Percentiles rank a stretch among this genome's conserved stretches.
Conservation (phyloP, 1,140 invertebrate genomes). For the Caenorhabditis latens region DNA sequence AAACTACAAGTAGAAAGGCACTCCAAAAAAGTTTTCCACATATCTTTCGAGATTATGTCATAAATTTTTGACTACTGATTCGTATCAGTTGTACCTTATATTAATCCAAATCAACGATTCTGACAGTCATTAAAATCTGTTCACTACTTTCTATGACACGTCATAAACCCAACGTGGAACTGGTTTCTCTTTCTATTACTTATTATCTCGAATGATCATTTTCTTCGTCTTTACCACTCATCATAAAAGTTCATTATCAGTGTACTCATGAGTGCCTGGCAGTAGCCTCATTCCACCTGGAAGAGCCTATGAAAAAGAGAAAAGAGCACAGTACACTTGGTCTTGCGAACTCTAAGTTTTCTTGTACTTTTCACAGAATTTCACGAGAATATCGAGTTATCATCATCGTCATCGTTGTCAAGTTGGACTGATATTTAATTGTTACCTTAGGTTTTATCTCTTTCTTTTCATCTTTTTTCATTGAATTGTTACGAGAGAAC, state of each 20-base stretch:
- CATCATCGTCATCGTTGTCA: not conserved
- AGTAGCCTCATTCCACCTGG: conserved; percentile 8
- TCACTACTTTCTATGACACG: not conserved
- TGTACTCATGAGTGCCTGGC: not conserved
- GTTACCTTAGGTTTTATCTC: conserved; percentile 3
- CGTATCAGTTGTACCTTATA: too few species aligned
- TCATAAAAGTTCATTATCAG: conserved; percentile 48
- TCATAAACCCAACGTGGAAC: conserved; percentile 24
- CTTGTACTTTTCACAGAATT: not conserved
- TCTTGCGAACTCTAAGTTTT: not conserved
- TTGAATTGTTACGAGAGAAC: not conserved
- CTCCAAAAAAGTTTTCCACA: too few species aligned
- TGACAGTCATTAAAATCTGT: too few species aligned
- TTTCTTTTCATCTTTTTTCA: not conserved
- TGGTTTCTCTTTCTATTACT: conserved; percentile 1
- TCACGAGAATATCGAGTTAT: not conserved
- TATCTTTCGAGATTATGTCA: too few species aligned
- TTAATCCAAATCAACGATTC: too few species aligned
- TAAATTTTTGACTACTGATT: too few species aligned
- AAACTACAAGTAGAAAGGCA: too few species aligned
- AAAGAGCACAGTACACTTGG: not conserved
- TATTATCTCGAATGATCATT: not conserved
- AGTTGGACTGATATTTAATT: not conserved
- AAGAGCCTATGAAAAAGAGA: not conserved
- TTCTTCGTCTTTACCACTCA: not conserved